phyloP scores from a whole-genome alignment of 2,888 invertebrate genomes.

The Cheilosia vulpina region DNA sequence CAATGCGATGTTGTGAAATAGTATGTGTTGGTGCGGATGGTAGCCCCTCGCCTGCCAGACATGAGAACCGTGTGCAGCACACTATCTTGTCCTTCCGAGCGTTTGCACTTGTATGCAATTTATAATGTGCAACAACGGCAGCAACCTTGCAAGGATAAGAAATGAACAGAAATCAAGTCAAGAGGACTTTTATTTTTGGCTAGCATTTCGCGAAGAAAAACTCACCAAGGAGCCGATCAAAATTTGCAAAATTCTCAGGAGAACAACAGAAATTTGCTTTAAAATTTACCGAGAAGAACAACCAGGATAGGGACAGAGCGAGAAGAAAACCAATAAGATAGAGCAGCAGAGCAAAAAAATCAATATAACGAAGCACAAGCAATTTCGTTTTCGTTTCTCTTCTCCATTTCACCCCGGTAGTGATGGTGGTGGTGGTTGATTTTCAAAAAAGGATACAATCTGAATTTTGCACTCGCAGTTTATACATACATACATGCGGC shows the following conservation, averaged over 20 bases:
- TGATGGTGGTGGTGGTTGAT: constrained; percentile 37
- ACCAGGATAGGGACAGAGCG: constrained; percentile 38
- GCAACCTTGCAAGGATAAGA: constrained; percentile 18
- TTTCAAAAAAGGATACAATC: constrained; percentile 75
- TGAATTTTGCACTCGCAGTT: constrained; percentile 73
- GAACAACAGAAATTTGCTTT: constrained; percentile 20
- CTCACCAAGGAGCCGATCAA: constrained; percentile 13
- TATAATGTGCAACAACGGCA: not conserved
- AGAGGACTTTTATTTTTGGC: not conserved
- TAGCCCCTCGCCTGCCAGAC: not conserved
- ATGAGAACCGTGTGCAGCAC: not conserved
- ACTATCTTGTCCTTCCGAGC: constrained; percentile 9
- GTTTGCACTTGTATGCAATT: constrained; percentile 12
- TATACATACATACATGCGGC: constrained; percentile 26
- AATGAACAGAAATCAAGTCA: not conserved
- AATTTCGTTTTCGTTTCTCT: constrained; percentile 75
- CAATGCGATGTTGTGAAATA: not conserved
- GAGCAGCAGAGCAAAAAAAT: constrained; percentile 62
- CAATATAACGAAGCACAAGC: constrained; percentile 71
- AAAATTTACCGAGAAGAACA: constrained; percentile 6
- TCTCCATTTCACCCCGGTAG: constrained; percentile 41
- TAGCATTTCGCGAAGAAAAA: not conserved
- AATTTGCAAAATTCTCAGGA: constrained; percentile 53
- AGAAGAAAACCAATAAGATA: constrained; percentile 54
- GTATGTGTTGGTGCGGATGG: constrained; percentile 5